phyloP scores from a whole-genome alignment of 2,113 vertebrate genomes.

The Bubo blakistoni region DNA sequence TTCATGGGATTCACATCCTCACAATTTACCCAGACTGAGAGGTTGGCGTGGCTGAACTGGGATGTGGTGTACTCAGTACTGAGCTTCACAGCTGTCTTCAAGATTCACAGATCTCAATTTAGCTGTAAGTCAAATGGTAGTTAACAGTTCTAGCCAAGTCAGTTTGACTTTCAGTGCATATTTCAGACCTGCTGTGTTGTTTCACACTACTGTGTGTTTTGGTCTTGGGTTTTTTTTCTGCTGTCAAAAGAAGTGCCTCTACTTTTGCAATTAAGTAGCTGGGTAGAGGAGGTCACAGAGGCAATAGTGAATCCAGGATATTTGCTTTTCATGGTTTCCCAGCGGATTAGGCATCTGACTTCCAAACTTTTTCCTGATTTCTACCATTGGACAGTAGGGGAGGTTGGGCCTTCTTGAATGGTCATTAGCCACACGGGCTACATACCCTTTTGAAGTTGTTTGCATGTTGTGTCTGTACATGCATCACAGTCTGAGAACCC shows the following conservation, averaged over 20 bases:
- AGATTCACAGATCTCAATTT: not conserved
- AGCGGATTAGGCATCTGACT: not conserved
- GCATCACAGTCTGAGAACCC: not conserved
- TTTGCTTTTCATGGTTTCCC: not conserved
- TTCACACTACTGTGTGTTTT: not conserved
- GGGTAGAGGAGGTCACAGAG: not conserved
- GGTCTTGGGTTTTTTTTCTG: rapidly evolving
- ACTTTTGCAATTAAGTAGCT: not conserved
- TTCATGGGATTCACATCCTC: not conserved
- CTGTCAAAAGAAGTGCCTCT: not conserved
- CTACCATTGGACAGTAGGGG: not conserved
- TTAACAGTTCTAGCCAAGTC: not conserved
- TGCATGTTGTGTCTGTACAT: not conserved
- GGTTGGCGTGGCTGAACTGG: not conserved
- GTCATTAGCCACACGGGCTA: not conserved
- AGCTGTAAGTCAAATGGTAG: not conserved
- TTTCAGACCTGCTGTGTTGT: not conserved
- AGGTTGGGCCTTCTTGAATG: not conserved
- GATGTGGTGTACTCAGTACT: not conserved
- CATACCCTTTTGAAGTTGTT: not conserved
- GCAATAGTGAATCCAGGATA: not conserved
- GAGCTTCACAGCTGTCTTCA: not conserved
- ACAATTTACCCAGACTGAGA: not conserved
- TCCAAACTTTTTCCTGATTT: not conserved
- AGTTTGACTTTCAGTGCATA: not conserved